phyloP scores from a whole-genome alignment of 2,888 invertebrate species.

The Lissonota sp. region DNA sequence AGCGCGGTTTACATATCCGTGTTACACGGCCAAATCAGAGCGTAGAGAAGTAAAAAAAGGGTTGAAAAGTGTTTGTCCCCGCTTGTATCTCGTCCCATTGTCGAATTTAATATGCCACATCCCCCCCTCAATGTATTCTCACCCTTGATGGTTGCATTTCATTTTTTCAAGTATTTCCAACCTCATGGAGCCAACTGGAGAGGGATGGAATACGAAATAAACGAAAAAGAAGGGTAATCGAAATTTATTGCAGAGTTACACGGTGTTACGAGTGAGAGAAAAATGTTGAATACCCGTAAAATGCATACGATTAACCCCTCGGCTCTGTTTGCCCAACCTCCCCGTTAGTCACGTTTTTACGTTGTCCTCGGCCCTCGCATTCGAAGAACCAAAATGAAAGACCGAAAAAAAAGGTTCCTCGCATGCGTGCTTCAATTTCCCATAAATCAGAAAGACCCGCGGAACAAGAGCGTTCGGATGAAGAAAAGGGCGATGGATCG shows the following conservation, averaged over 20 bases:
- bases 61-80: conserved; percentile 41
- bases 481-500: not conserved
- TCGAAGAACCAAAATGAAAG: conserved; percentile 59
- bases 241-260: conserved; percentile 80
- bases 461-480: conserved; percentile 15
- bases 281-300: conserved; percentile 74
- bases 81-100: conserved; percentile 50
- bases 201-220: conserved; percentile 66
- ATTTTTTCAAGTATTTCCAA: too few species aligned
- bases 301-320: conserved; percentile 80
- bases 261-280: conserved; percentile 72
- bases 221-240: conserved; percentile 72
- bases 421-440: conserved; percentile 71
- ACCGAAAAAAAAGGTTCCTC: conserved; percentile 71
- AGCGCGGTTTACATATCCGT: conserved; percentile 50
- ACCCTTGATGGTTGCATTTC: too few species aligned
- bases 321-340: conserved; percentile 63
- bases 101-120: conserved; percentile 56
- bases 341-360: conserved; percentile 70
- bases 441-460: conserved; percentile 73
- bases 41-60: conserved; percentile 36
- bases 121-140: conserved; percentile 13
- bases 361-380: conserved; percentile 58
- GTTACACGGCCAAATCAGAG: conserved; percentile 25
- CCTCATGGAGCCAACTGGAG: not conserved